A percentile compares a stretch with the other conserved stretches of the same genome.
Conservation (phyloP, 2,113 vertebrate species). For the Oncorhynchus keta region DNA sequence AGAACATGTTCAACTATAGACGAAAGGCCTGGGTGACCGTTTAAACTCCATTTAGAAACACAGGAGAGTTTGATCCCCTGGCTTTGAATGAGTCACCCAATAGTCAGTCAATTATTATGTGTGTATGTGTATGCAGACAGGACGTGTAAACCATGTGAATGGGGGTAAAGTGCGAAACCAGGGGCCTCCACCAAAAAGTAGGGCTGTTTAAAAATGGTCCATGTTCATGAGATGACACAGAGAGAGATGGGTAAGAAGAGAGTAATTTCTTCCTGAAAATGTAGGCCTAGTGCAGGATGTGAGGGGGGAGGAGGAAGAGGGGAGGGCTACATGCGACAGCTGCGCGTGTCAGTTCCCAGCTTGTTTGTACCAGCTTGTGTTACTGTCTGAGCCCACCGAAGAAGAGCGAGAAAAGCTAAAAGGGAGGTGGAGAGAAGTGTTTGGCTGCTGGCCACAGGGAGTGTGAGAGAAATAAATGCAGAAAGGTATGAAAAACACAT, state of each 20-base stretch:
- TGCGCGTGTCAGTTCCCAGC: slow-evolving; percentile 65
- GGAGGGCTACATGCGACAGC: slow-evolving; percentile 52
- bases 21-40: not conserved
- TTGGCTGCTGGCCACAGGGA: not conserved
- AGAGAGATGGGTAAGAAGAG: not conserved
- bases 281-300: not conserved
- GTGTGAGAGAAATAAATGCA: not conserved
- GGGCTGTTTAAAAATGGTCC: not conserved
- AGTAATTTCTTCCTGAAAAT: not conserved
- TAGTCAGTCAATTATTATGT: not conserved
- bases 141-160: not conserved
- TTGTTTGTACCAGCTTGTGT: slow-evolving; percentile 69
- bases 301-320: not conserved
- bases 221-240: slow-evolving; percentile 20
- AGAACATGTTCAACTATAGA: not conserved
- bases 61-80: too few species aligned
- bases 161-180: not conserved
- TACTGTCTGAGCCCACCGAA: slow-evolving; percentile 47
- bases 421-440: not conserved
- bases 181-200: slow-evolving; percentile 8
- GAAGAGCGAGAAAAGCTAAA: slow-evolving; percentile 6
- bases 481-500: not conserved
- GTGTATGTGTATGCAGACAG: not conserved
- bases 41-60: too few species aligned
- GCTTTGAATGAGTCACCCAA: not conserved